A percentile compares a stretch with the other conserved stretches of the same genome.
Evolutionary conservation across 2,888 invertebrate species (phyloP).

Genomic region (Apamea anceps): DNA sequence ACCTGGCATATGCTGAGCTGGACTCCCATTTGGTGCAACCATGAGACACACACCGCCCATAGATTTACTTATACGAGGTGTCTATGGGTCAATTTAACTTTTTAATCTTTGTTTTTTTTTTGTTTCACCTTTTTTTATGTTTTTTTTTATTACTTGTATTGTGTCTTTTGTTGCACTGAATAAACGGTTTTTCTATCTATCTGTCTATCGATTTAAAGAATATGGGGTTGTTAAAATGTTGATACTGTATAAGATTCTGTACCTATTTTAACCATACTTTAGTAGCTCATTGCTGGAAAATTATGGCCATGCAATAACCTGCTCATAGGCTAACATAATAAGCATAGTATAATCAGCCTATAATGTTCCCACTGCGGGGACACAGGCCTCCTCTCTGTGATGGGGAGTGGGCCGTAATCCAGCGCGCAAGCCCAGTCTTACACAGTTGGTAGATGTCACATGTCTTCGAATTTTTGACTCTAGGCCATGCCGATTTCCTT

Average conservation of each 20-base stretch:
- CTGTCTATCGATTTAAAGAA: constrained; percentile 22
- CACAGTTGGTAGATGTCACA: background rate
- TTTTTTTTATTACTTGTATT: too few species aligned
- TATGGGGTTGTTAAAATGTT: constrained; percentile 7
- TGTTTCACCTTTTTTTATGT: too few species aligned
- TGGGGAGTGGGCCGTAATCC: background rate
- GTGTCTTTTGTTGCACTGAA: too few species aligned
- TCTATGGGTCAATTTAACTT: too few species aligned
- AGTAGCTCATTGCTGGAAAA: background rate
- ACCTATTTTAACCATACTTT: background rate
- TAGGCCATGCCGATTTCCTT: background rate
- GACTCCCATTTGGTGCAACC: too few species aligned
- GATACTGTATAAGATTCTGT: background rate
- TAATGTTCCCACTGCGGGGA: background rate
- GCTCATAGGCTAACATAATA: background rate
- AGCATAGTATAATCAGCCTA: background rate
- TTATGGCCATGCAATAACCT: background rate
- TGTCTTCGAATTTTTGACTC: background rate
- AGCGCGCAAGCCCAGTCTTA: too few species aligned
- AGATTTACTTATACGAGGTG: too few species aligned
- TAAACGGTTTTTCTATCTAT: too few species aligned
- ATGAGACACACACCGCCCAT: too few species aligned
- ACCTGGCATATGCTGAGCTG: too few species aligned
- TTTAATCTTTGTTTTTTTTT: too few species aligned
- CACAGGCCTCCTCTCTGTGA: background rate